Evolutionary conservation across 2,113 vertebrate genomes (phyloP).

Genomic region (Origma solitaria): DNA sequence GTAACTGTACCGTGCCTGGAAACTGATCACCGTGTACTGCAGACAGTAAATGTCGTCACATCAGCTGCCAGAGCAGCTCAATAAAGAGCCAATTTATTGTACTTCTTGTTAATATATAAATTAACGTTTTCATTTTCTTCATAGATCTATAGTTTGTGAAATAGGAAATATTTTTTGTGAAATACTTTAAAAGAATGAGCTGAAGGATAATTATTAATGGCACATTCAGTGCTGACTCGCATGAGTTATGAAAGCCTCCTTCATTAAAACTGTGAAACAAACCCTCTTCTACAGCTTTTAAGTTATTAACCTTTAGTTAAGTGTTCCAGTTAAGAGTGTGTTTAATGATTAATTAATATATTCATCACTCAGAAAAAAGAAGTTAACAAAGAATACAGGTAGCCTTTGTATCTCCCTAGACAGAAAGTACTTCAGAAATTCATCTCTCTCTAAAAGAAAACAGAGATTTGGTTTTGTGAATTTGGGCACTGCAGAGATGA

Average conservation of each 20-base stretch:
- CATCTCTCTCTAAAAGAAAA: not conserved
- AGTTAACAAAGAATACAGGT: not conserved
- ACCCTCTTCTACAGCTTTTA: not conserved
- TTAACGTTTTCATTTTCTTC: not conserved
- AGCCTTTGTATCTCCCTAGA: not conserved
- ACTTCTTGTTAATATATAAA: not conserved
- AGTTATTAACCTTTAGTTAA: slow-evolving; percentile 17
- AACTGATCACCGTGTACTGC: not conserved
- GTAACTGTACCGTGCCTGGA: not conserved
- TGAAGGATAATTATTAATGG: not conserved
- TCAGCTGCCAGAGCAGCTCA: not conserved
- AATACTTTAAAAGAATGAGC: not conserved
- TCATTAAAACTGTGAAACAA: not conserved
- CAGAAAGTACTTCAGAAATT: not conserved
- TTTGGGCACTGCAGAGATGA: not conserved
- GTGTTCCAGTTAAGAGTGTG: not conserved
- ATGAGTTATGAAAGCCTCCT: not conserved
- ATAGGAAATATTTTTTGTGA: not conserved
- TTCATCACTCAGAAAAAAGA: not conserved
- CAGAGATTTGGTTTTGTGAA: not conserved
- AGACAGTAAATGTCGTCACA: not conserved
- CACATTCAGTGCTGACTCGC: not conserved
- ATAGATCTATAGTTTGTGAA: not conserved
- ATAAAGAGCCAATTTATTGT: not conserved
- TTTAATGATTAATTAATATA: slow-evolving; percentile 48